A percentile compares a stretch with the other conserved stretches of the same genome.
Evolutionary conservation across 1,140 invertebrate species (phyloP).

Genomic region (Drosophila malerkotliana): DNA sequence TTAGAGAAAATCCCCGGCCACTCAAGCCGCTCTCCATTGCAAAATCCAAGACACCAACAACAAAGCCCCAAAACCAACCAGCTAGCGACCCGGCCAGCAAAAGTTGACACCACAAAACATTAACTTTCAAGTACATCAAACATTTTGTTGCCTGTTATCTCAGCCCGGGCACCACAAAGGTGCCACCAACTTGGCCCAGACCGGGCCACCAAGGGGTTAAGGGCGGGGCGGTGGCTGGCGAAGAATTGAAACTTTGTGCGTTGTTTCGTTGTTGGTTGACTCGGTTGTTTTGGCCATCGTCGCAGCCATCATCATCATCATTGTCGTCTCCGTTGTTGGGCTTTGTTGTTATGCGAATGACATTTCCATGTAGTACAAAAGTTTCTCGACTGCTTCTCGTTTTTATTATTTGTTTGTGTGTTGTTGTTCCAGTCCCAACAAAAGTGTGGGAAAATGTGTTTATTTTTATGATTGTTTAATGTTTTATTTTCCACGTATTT

Average conservation of each 20-base stretch:
- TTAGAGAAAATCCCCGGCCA: constrained; percentile 54
- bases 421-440: constrained; percentile 26
- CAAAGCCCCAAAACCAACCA: constrained; percentile 2
- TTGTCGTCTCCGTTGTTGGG: constrained; percentile 30
- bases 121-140: constrained; percentile 80
- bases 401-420: constrained; percentile 44
- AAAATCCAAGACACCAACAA: constrained; percentile 18
- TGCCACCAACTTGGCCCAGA: constrained; percentile 76
- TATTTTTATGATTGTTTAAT: constrained; percentile 76
- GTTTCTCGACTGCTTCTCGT: constrained; percentile 77
- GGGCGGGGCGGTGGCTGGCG: constrained; percentile 3
- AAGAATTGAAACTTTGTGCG: constrained; percentile 74
- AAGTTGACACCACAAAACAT: constrained; percentile 74
- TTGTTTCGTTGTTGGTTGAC: constrained; percentile 63
- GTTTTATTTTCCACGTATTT: constrained; percentile 78
- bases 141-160: constrained; percentile 77
- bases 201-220: constrained; percentile 26
- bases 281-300: constrained; percentile 17
- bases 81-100: constrained; percentile 13
- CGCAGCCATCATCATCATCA: constrained; percentile 26
- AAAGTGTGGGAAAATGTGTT: constrained; percentile 72
- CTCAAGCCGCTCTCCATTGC: constrained; percentile 51
- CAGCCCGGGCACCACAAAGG: constrained; percentile 57
- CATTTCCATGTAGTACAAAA: constrained; percentile 81
- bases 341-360: constrained; percentile 76